A percentile compares a stretch with the other conserved stretches of the same genome.
Conservation (phyloP, 2,888 invertebrate species). For the Ethmia dodecea region DNA sequence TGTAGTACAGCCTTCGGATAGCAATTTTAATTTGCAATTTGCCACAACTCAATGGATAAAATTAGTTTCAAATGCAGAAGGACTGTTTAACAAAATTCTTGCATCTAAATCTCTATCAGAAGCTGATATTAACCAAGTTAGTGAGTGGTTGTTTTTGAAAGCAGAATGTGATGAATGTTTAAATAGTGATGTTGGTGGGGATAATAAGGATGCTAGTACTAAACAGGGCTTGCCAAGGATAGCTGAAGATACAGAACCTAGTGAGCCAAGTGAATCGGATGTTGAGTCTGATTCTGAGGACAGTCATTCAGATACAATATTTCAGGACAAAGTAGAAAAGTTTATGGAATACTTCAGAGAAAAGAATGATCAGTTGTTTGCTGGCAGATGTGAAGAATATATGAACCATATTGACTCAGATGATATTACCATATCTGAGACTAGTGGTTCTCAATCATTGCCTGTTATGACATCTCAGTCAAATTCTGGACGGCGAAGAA, state of each 20-base stretch:
- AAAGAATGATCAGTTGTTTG: conserved; percentile 83
- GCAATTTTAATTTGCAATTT: conserved; percentile 85
- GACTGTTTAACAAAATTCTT: conserved; percentile 86
- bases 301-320: conserved; percentile 79
- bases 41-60: conserved; percentile 90
- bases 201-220: conserved; percentile 56
- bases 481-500: conserved; percentile 70
- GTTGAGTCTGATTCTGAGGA: conserved; percentile 79
- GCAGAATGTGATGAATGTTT: conserved; percentile 93
- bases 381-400: conserved; percentile 79
- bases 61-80: conserved; percentile 89
- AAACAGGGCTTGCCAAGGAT: conserved; percentile 69
- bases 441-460: conserved; percentile 67
- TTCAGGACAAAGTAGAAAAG: conserved; percentile 84
- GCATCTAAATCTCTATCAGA: conserved; percentile 83
- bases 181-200: conserved; percentile 71
- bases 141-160: conserved; percentile 90
- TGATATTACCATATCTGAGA: conserved; percentile 71
- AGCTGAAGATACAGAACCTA: conserved; percentile 76
- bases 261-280: conserved; percentile 79
- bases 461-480: conserved; percentile 70
- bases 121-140: conserved; percentile 83
- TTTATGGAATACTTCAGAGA: conserved; percentile 84
- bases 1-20: conserved; percentile 43
- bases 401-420: conserved; percentile 72